Percentiles rank a stretch among this genome's conserved stretches.
Evolutionary conservation across 2,888 invertebrate species (phyloP).

Genomic region (Anodontia alba): DNA sequence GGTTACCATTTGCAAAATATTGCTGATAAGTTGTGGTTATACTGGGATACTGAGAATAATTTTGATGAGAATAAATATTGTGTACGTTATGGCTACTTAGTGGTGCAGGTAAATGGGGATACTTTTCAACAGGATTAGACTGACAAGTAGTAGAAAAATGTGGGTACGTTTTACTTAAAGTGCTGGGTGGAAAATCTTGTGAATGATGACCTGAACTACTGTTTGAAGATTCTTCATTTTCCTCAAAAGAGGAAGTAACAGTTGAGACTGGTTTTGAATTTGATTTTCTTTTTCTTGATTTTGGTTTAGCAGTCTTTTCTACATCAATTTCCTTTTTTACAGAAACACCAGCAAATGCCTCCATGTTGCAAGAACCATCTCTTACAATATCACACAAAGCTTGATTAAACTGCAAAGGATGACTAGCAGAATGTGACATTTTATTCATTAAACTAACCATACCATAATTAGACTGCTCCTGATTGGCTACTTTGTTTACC

Average conservation of each 20-base stretch:
- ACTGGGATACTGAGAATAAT: not conserved
- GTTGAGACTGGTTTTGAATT: constrained; percentile 32
- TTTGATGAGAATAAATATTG: not conserved
- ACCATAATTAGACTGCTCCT: constrained; percentile 34
- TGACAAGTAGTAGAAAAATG: not conserved
- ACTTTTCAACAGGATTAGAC: not conserved
- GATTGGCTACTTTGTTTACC: constrained; percentile 49
- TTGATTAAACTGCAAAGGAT: constrained; percentile 59
- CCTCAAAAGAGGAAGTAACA: constrained; percentile 14
- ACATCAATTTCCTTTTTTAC: constrained; percentile 6
- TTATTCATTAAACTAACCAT: constrained; percentile 37
- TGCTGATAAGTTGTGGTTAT: not conserved
- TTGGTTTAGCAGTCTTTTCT: constrained; percentile 31
- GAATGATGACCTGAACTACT: not conserved
- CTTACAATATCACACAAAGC: constrained; percentile 56
- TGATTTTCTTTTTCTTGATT: constrained; percentile 39
- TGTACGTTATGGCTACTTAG: not conserved
- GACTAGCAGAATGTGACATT: not conserved
- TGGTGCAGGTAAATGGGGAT: not conserved
- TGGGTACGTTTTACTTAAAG: not conserved
- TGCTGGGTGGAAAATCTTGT: not conserved
- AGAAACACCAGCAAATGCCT: not conserved
- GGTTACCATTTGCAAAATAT: too few relatives aligned
- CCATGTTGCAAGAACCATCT: constrained; percentile 25
- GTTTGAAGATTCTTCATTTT: not conserved